phyloP scores from a whole-genome alignment of 2,113 vertebrate species.

The Platysternon megacephalum region DNA sequence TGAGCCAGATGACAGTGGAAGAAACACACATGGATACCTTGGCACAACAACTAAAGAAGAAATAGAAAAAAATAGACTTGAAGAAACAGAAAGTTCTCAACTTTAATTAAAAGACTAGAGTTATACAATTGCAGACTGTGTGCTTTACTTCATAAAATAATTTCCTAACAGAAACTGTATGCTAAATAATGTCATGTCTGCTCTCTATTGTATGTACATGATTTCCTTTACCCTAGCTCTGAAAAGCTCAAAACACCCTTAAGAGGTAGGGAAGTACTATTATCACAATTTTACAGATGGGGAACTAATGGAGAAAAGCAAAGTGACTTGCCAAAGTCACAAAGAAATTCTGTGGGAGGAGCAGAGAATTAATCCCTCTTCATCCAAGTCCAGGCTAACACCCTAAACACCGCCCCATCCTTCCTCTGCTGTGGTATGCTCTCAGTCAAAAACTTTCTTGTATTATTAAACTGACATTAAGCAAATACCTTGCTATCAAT shows the following conservation, averaged over 20 bases:
- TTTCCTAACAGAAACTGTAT: conserved; percentile 22
- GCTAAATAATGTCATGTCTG: conserved; percentile 33
- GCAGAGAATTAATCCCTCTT: not conserved
- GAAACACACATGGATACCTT: conserved; percentile 92
- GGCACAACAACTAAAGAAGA: conserved; percentile 87
- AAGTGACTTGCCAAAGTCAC: rapidly evolving
- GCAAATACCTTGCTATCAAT: conserved; percentile 31
- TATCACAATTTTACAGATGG: not conserved
- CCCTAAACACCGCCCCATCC: rapidly evolving
- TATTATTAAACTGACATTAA: conserved; percentile 54
- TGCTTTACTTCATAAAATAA: conserved; percentile 41
- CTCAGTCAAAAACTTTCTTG: not conserved
- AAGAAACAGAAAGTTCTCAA: conserved; percentile 81
- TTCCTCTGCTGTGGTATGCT: not conserved
- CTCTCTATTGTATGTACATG: not conserved
- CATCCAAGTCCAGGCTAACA: not conserved
- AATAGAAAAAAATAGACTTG: conserved; percentile 77
- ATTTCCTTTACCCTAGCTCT: not conserved
- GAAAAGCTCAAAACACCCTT: not conserved
- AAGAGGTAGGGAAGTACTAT: not conserved
- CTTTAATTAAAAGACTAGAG: conserved; percentile 81
- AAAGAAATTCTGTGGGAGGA: not conserved
- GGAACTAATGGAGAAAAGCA: not conserved
- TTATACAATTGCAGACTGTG: conserved; percentile 58
- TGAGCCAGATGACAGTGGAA: conserved; percentile 94